Evolutionary conservation across 1,140 invertebrate species (phyloP).

Genomic region (Cylas formicarius): DNA sequence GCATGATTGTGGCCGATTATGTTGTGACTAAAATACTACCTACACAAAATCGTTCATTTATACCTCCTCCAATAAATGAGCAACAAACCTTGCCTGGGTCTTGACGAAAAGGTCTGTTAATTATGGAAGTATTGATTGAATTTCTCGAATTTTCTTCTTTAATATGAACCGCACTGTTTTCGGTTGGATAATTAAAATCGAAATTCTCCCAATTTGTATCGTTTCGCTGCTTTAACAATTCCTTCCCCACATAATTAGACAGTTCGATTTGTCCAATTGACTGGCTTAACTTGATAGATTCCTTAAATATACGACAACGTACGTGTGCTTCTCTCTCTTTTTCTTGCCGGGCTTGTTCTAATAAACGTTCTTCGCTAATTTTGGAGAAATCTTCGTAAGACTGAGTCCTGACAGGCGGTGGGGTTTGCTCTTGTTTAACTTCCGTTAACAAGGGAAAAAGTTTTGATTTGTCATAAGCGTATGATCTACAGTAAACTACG

Average conservation of each 20-base stretch:
- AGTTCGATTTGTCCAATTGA: constrained; percentile 3
- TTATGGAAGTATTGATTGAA: neutral
- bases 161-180: neutral
- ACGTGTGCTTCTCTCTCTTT: constrained; percentile 12
- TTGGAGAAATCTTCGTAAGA: constrained; percentile 10
- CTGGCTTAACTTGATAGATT: constrained; percentile 4
- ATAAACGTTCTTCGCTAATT: constrained; percentile 5
- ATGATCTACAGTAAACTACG: no score
- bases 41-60: no score
- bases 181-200: neutral
- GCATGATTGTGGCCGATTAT: no score
- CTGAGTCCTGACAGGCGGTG: neutral
- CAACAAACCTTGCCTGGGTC: constrained; percentile 29
- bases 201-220: neutral
- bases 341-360: constrained; percentile 12
- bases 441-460: no score
- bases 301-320: constrained; percentile 13
- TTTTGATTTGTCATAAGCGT: no score
- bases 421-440: no score
- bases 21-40: no score
- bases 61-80: no score
- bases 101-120: constrained; percentile 15
- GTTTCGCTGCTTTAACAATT: neutral
- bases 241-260: neutral
- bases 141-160: neutral